Evolutionary conservation across 2,113 vertebrate species (phyloP).

Genomic region (Heterotilapia buettikoferi): DNA sequence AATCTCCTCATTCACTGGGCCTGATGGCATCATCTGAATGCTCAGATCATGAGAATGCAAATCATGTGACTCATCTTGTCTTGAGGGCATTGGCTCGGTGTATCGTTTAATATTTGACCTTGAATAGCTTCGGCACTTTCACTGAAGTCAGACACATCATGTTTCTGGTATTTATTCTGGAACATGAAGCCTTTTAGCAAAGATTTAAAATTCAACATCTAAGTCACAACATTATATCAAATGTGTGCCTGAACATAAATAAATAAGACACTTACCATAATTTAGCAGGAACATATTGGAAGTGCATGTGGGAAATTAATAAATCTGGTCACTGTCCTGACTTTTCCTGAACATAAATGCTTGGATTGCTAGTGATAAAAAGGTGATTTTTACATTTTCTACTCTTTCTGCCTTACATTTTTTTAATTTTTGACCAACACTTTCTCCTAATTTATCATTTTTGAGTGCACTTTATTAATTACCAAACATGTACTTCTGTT

Average conservation of each 20-base stretch:
- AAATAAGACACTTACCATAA: neutral
- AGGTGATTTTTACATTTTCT: accelerated
- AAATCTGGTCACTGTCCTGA: neutral
- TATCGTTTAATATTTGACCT: neutral
- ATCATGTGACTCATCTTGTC: neutral
- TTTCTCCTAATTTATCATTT: neutral
- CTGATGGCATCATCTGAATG: neutral
- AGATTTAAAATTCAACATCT: neutral
- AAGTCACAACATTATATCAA: neutral
- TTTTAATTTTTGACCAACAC: neutral
- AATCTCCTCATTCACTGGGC: neutral
- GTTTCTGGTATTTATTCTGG: neutral
- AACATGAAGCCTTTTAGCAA: neutral
- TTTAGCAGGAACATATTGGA: neutral
- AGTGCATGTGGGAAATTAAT: neutral
- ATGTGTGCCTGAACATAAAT: neutral
- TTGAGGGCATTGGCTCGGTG: neutral
- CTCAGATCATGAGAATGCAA: neutral
- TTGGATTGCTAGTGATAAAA: neutral
- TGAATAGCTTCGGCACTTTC: neutral
- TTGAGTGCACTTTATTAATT: neutral
- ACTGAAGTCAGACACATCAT: neutral
- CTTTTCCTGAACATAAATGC: neutral
- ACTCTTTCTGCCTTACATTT: neutral
- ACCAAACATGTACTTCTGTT: neutral